Percentiles rank a stretch among this genome's conserved stretches.
Evolutionary conservation across 2,888 invertebrate species (phyloP).

Genomic region (Cyclophora albipunctata): DNA sequence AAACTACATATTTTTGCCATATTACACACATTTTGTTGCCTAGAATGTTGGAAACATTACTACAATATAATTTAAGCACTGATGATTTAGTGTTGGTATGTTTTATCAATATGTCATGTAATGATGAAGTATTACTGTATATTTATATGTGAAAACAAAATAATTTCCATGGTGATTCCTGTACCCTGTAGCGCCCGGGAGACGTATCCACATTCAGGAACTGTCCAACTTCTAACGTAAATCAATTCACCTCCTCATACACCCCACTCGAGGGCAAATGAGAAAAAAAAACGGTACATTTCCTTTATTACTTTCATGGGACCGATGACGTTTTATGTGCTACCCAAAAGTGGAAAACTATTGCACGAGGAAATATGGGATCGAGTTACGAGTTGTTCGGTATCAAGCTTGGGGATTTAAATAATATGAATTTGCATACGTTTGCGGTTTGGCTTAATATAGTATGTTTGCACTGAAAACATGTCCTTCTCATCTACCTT

Average conservation of each 20-base stretch:
- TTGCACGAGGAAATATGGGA: constrained; percentile 10
- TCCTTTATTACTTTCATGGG: constrained; percentile 25
- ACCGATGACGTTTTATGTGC: constrained; percentile 17
- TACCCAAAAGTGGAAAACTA: constrained; percentile 13
- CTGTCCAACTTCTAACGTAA: constrained; percentile 40
- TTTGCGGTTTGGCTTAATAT: background rate
- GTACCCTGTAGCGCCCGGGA: constrained; percentile 13
- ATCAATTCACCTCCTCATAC: constrained; percentile 35
- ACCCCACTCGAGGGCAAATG: constrained; percentile 18
- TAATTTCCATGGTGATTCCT: constrained; percentile 13
- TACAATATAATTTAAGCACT: too few relatives aligned
- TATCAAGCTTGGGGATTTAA: constrained; percentile 3
- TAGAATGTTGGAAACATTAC: too few relatives aligned
- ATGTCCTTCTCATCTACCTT: too few relatives aligned
- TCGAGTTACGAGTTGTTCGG: constrained; percentile 3
- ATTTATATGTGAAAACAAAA: constrained; percentile 6
- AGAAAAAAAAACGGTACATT: constrained; percentile 21
- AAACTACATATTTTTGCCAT: too few relatives aligned
- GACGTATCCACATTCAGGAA: constrained; percentile 32
- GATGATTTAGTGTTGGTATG: too few relatives aligned
- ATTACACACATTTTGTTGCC: too few relatives aligned
- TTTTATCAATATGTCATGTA: too few relatives aligned
- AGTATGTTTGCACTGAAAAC: too few relatives aligned
- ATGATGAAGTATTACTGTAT: too few relatives aligned
- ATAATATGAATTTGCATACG: constrained; percentile 8